A percentile compares a stretch with the other conserved stretches of the same genome.
These are phyloP conservation scores for Sandelia bainsii DNA, from an alignment of 2,797 vertebrate genomes.

Conservation along the genomic window DNA sequence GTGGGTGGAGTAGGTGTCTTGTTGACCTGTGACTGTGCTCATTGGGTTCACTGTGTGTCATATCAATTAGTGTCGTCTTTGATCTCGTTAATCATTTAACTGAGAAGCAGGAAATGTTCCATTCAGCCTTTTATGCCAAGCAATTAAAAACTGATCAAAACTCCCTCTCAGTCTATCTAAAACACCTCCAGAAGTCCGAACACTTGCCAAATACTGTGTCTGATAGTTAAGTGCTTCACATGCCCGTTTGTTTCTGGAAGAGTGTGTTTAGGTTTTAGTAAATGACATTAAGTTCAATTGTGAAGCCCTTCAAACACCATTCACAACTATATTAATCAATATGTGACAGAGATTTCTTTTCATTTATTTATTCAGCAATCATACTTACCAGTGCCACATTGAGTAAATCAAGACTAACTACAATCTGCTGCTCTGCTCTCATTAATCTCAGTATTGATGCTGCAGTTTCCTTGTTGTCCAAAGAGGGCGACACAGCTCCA, in stretches of 20 bases:
- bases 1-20: conserved; percentile 68
- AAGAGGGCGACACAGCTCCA: conserved; percentile 67
- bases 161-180: conserved; percentile 54
- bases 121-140: conserved; percentile 61
- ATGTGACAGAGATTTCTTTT: conserved; percentile 18
- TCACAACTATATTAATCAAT: conserved; percentile 30
- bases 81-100: conserved; percentile 77
- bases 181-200: conserved; percentile 52
- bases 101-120: conserved; percentile 72
- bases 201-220: conserved; percentile 27
- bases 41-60: conserved; percentile 70
- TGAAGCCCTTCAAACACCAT: conserved; percentile 47
- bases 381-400: conserved; percentile 43
- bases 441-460: conserved; percentile 14
- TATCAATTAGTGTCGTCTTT: conserved; percentile 76
- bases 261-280: conserved; percentile 45
- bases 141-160: conserved; percentile 76
- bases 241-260: conserved; percentile 27
- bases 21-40: conserved; percentile 60
- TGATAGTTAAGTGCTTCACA: conserved; percentile 20
- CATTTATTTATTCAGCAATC: conserved; percentile 53
- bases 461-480: conserved; percentile 27
- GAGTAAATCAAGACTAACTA: conserved; percentile 12
- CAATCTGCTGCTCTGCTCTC: conserved; percentile 27
- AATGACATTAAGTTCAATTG: conserved; percentile 26